Evolutionary conservation across 2,113 vertebrate genomes (phyloP).

Genomic region (Solea solea): DNA sequence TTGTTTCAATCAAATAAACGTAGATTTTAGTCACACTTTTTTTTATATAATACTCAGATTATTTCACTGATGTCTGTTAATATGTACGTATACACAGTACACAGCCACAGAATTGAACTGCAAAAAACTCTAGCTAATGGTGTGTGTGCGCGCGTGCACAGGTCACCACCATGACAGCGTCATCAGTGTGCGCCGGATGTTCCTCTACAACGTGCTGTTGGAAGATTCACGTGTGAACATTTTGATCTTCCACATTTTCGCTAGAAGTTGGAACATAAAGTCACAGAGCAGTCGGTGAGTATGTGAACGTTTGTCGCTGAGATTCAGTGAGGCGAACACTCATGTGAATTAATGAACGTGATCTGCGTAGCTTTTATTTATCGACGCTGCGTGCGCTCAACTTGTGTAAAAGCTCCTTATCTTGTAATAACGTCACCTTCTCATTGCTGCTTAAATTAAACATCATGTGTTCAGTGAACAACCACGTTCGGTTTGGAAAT

Average conservation of each 20-base stretch:
- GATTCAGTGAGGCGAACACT: not conserved
- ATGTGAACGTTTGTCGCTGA: not conserved
- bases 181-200: conserved; percentile 60
- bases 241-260: not conserved
- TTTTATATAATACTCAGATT: too few species aligned
- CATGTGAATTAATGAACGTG: not conserved
- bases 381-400: not conserved
- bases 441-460: too few species aligned
- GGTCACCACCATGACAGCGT: not conserved
- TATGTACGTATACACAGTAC: too few species aligned
- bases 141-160: too few species aligned
- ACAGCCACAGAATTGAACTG: too few species aligned
- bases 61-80: too few species aligned
- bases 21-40: too few species aligned
- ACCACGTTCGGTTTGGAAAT: not conserved
- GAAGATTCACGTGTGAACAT: conserved; percentile 60
- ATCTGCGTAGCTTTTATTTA: not conserved
- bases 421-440: too few species aligned
- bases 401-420: too few species aligned
- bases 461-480: too few species aligned
- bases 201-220: conserved; percentile 62
- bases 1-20: too few species aligned
- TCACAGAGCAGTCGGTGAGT: conserved; percentile 53
- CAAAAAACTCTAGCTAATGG: too few species aligned
- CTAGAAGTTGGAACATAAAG: not conserved